Evolutionary conservation across 2,797 vertebrate genomes (phyloP), one percentile per base, ranked within the genome.

Genomic region (Sebastolobus alascanus): DNA sequence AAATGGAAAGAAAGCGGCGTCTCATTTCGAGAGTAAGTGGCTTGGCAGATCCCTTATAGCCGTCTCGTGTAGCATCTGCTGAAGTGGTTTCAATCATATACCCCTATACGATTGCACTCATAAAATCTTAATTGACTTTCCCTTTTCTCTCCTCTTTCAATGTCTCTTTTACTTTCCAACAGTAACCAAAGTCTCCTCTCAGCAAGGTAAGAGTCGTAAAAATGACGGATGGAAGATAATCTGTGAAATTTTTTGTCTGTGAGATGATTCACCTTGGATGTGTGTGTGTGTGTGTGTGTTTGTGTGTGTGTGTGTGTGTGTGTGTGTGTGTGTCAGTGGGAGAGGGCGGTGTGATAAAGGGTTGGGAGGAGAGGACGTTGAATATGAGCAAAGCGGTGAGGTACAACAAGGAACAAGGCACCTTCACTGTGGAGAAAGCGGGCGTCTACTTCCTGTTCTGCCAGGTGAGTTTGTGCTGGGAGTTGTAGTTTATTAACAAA

Each of bases 401-500:
- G 60, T 98, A 98, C 79, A 95, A 97, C 91, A 88, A 90, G 78
- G 95, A 95, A 52, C 93, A 92, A 0, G 97, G 97, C 68, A 96
- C 95, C 73, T 98, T 98, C 85, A 95, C 82, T 3, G 97, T 98
- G 85, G 93, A 94, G 88, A 96, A 92, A 67, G 90, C 93, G 0
- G 97, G 97, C 1, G 95, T 98, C 76, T 98, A 97, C 94, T 98
- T 97, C 92, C 94, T 98, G 73, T 98, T 97, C 87, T 97, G 97
- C 87, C 97, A 98, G 96, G 97, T 98, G 93, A 96, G 95, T 77
- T 33, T 64, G 16, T 40, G 35, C 22, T 76, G 22, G 70, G 64
- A 68, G 50, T 63, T 67, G 74, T 60, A 77, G 63, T 75, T 83
- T 35, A 29, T 72, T 8, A 13, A 73, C 29, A 43, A 43, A 58